Conservation (phyloP, 2,797 vertebrate species). For the Eidolon dupreanum region DNA sequence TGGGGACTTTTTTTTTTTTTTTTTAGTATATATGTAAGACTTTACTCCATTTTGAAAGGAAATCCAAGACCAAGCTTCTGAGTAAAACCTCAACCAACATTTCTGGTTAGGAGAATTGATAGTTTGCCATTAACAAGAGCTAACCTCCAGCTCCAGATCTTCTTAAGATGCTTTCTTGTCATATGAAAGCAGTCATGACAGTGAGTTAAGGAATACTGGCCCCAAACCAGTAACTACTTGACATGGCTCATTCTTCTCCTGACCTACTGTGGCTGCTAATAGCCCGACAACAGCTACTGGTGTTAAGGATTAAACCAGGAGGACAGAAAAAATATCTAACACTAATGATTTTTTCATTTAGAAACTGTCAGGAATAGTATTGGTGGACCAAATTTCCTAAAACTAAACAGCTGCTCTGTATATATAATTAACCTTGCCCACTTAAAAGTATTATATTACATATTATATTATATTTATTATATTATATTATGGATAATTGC, state of each 20-base stretch:
- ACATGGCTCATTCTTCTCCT: background rate
- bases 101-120: background rate
- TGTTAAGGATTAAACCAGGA: background rate
- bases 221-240: background rate
- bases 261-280: slow-evolving; percentile 46
- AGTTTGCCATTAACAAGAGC: background rate
- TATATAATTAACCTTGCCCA: background rate
- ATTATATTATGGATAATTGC: background rate
- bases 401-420: background rate
- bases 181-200: slow-evolving; percentile 13
- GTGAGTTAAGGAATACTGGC: background rate
- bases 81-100: slow-evolving; percentile 3
- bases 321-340: slow-evolving; percentile 14
- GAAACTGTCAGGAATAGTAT: background rate
- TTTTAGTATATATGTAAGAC: too few relatives aligned
- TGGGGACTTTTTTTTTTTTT: background rate
- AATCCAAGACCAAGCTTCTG: slow-evolving; percentile 39
- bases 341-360: background rate
- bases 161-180: slow-evolving; percentile 25
- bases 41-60: slow-evolving; percentile 48
- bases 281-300: background rate
- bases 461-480: background rate
- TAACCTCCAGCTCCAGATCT: slow-evolving; percentile 42
- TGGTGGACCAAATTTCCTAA: slow-evolving; percentile 51
- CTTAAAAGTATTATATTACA: background rate